Conservation (phyloP, 2,113 vertebrate species). For the Marcusenius ussheri region DNA sequence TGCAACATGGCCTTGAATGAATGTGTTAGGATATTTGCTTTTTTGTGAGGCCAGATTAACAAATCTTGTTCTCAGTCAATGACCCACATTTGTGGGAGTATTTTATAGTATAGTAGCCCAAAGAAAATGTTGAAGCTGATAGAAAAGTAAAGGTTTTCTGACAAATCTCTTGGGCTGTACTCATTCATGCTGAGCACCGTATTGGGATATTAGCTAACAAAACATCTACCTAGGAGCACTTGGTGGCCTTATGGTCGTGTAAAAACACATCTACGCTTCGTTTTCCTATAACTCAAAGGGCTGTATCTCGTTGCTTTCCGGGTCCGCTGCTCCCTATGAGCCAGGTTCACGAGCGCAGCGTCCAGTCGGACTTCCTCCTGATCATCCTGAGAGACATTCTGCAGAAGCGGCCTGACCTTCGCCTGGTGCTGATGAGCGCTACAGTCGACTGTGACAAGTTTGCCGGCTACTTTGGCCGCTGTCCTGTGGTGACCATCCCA, state of each 20-base stretch:
- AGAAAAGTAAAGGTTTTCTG: too few relatives aligned
- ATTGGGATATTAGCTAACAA: not conserved
- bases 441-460: constrained; percentile 93
- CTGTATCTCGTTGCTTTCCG: not conserved
- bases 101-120: too few relatives aligned
- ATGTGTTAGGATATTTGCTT: too few relatives aligned
- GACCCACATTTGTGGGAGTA: too few relatives aligned
- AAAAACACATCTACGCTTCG: not conserved
- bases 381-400: constrained; percentile 84
- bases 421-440: constrained; percentile 92
- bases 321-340: not conserved
- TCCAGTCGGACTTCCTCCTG: constrained; percentile 92
- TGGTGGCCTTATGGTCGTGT: not conserved
- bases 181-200: not conserved
- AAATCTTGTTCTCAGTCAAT: too few relatives aligned
- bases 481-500: constrained; percentile 83
- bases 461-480: constrained; percentile 87
- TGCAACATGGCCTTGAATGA: too few relatives aligned
- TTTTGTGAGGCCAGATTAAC: too few relatives aligned
- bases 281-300: not conserved
- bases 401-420: constrained; percentile 81
- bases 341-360: constrained; percentile 94
- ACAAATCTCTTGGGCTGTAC: too few relatives aligned
- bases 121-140: too few relatives aligned
- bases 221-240: not conserved